A percentile compares a stretch with the other conserved stretches of the same genome.
Conservation (phyloP, 2,888 invertebrate species). For the Standfussiana lucernea region DNA sequence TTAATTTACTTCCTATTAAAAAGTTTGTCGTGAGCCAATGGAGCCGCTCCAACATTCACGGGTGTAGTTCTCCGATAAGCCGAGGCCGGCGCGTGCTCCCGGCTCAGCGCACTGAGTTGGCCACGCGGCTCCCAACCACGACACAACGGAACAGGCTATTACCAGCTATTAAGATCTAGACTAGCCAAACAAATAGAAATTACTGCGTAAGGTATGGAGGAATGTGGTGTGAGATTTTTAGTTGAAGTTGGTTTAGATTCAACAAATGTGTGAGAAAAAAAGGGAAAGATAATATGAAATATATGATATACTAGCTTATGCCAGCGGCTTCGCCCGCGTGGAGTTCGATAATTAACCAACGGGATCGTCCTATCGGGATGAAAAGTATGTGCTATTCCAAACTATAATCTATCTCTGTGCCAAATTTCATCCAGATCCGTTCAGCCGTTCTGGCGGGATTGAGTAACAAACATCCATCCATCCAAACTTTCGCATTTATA, state of each 20-base stretch:
- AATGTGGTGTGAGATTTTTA: not conserved
- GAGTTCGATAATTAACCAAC: too few relatives aligned
- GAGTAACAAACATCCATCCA: too few relatives aligned
- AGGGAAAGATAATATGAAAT: too few relatives aligned
- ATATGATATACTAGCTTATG: too few relatives aligned
- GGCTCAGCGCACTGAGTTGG: conserved; percentile 48
- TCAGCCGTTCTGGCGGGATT: too few relatives aligned
- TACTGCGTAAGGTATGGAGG: not conserved
- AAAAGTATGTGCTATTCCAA: too few relatives aligned
- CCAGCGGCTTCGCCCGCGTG: too few relatives aligned
- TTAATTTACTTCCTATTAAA: not conserved
- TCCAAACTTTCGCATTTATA: too few relatives aligned
- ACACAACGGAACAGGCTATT: conserved; percentile 29
- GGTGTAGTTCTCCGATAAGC: conserved; percentile 47
- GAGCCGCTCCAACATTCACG: conserved; percentile 30
- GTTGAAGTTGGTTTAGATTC: not conserved
- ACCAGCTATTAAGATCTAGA: conserved; percentile 52
- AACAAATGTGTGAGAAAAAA: too few relatives aligned
- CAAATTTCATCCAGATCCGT: too few relatives aligned
- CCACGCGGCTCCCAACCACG: conserved; percentile 47
- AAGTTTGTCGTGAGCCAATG: conserved; percentile 51
- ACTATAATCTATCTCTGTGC: too few relatives aligned
- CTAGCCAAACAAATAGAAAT: conserved; percentile 44
- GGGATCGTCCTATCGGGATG: too few relatives aligned
- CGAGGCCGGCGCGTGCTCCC: conserved; percentile 61